Evolutionary conservation across 2,888 invertebrate species (phyloP).

Genomic region (Nasonia oneida): DNA sequence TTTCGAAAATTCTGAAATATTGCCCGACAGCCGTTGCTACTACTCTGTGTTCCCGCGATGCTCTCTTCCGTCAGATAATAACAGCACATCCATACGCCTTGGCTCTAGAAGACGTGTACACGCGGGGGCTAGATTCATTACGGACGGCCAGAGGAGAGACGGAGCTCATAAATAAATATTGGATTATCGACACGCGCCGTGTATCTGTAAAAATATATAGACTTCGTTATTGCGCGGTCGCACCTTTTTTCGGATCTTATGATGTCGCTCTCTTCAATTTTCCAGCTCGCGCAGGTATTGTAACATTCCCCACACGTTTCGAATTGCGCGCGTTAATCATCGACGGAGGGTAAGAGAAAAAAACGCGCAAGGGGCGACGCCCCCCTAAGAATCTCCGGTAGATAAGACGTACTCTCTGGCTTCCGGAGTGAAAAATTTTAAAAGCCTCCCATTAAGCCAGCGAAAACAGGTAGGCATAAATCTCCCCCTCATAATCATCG

Average conservation of each 20-base stretch:
- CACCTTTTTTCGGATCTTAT: conserved; percentile 1
- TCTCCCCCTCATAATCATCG: conserved; percentile 39
- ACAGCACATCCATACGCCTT: neutral
- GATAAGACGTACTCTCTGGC: conserved; percentile 17
- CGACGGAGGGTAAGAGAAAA: too few species aligned
- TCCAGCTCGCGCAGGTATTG: neutral
- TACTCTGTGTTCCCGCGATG: neutral
- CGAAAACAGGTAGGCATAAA: conserved; percentile 43
- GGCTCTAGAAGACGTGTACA: neutral
- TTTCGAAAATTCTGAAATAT: conserved; percentile 51
- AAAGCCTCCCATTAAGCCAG: conserved; percentile 48
- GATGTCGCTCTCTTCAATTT: neutral
- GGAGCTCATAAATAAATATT: conserved; percentile 61
- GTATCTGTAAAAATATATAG: conserved; percentile 17
- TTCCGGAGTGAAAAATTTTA: conserved; percentile 48
- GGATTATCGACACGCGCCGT: conserved; percentile 26
- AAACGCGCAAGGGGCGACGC: neutral
- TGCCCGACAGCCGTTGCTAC: neutral
- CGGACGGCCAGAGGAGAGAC: conserved; percentile 20
- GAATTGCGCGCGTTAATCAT: neutral
- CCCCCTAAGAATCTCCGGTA: conserved; percentile 36
- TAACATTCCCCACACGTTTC: too few species aligned
- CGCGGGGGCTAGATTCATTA: conserved; percentile 29
- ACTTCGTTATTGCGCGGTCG: conserved; percentile 23
- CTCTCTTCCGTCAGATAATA: neutral